phyloP scores from a whole-genome alignment of 2,797 vertebrate genomes.

The Hydrocynus forskahlii region DNA sequence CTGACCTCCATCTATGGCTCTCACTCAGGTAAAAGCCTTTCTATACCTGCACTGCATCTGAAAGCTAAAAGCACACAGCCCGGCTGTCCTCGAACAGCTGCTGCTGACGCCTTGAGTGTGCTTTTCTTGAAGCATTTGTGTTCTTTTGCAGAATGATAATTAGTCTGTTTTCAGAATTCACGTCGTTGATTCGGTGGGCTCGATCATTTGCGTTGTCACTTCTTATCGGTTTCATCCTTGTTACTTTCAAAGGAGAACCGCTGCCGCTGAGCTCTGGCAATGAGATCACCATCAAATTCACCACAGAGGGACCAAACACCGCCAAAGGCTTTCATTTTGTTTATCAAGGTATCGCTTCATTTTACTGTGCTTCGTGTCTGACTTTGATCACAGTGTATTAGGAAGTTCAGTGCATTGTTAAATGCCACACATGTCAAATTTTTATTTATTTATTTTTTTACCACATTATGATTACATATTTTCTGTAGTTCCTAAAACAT shows the following conservation, averaged over 20 bases:
- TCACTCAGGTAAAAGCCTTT: conserved; percentile 86
- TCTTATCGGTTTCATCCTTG: not conserved
- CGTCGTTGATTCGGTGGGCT: not conserved
- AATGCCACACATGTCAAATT: too few species aligned
- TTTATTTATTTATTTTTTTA: too few species aligned
- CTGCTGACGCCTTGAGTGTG: not conserved
- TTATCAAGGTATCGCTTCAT: conserved; percentile 86
- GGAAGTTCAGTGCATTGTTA: too few species aligned
- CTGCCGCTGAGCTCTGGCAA: conserved; percentile 96
- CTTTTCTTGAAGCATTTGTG: not conserved
- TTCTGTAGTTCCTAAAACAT: too few species aligned
- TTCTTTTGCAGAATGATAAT: conserved; percentile 1
- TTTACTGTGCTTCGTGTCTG: not conserved
- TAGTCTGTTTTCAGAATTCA: not conserved
- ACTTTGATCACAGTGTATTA: too few species aligned
- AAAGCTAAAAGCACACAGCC: not conserved
- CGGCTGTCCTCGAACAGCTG: not conserved
- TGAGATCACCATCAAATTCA: conserved; percentile 94
- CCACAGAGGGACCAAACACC: conserved; percentile 88
- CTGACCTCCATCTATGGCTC: conserved; percentile 95
- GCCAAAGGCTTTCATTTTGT: conserved; percentile 99
- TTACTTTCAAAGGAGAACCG: conserved; percentile 84
- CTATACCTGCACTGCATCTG: not conserved
- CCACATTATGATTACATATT: too few species aligned
- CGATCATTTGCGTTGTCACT: not conserved